phyloP scores from a whole-genome alignment of 2,797 vertebrate genomes.

The Novumbra hubbsi region DNA sequence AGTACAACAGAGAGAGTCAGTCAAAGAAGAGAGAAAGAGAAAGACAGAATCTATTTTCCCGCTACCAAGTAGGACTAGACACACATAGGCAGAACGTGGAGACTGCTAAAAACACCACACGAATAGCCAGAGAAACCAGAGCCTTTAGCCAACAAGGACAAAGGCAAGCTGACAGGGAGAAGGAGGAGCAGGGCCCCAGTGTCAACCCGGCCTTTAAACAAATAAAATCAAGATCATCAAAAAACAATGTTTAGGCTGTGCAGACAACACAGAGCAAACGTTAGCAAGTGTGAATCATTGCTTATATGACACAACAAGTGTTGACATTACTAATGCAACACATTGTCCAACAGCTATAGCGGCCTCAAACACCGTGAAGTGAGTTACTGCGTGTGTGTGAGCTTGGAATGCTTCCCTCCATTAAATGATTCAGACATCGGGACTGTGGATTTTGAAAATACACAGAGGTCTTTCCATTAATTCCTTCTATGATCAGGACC shows the following conservation, averaged over 20 bases:
- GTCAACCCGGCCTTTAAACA: constrained; percentile 43
- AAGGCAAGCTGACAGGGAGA: constrained; percentile 60
- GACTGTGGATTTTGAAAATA: constrained; percentile 15
- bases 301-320: constrained; percentile 13
- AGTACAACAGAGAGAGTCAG: constrained; percentile 17
- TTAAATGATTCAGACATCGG: constrained; percentile 20
- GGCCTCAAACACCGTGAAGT: neutral
- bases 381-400: neutral
- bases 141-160: constrained; percentile 54
- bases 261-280: constrained; percentile 59
- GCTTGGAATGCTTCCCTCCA: constrained; percentile 1
- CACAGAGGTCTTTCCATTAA: constrained; percentile 8
- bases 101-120: constrained; percentile 21
- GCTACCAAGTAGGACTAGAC: constrained; percentile 36
- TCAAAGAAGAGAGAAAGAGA: neutral
- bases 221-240: constrained; percentile 39
- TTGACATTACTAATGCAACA: constrained; percentile 35
- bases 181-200: constrained; percentile 47
- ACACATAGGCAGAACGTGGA: constrained; percentile 32
- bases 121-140: constrained; percentile 38
- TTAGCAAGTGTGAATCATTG: constrained; percentile 48
- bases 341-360: constrained; percentile 12
- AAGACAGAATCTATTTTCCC: constrained; percentile 2
- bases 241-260: constrained; percentile 33
- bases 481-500: constrained; percentile 36